These are phyloP conservation scores for Chouioia cunea DNA, from an alignment of 2,888 invertebrate species.

Conservation along the genomic window DNA sequence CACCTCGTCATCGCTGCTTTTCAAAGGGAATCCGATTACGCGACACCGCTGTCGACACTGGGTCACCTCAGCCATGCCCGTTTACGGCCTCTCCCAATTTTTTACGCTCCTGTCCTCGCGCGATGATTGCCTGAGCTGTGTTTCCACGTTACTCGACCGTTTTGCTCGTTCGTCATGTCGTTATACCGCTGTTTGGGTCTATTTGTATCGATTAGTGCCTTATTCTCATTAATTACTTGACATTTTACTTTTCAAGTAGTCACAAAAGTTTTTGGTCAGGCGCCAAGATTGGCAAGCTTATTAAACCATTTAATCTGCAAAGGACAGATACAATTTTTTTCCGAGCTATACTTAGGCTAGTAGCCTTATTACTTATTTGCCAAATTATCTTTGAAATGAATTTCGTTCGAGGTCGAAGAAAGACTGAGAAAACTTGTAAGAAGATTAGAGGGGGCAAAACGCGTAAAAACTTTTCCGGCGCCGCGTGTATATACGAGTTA, in stretches of 20 bases:
- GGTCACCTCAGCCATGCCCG: constrained; percentile 34
- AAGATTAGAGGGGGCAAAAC: constrained; percentile 27
- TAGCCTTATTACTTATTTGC: neutral
- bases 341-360: constrained; percentile 5
- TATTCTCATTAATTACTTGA: too few species aligned
- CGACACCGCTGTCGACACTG: constrained; percentile 13
- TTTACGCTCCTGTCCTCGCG: constrained; percentile 21
- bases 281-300: neutral
- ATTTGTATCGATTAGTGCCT: too few species aligned
- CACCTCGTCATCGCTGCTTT: constrained; percentile 30
- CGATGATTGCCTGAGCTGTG: neutral
- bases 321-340: too few species aligned
- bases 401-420: neutral
- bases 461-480: constrained; percentile 30
- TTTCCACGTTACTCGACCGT: neutral
- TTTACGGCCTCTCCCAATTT: constrained; percentile 36
- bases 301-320: neutral
- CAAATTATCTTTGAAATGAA: constrained; percentile 28
- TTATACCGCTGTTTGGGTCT: too few species aligned
- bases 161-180: neutral
- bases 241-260: too few species aligned
- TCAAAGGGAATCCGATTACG: constrained; percentile 38
- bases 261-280: neutral
- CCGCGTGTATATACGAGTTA: constrained; percentile 15
- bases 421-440: constrained; percentile 9